Base-by-base conservation (phyloP, 1,140 invertebrate species). In the Drosophila eugracilis region DNA sequence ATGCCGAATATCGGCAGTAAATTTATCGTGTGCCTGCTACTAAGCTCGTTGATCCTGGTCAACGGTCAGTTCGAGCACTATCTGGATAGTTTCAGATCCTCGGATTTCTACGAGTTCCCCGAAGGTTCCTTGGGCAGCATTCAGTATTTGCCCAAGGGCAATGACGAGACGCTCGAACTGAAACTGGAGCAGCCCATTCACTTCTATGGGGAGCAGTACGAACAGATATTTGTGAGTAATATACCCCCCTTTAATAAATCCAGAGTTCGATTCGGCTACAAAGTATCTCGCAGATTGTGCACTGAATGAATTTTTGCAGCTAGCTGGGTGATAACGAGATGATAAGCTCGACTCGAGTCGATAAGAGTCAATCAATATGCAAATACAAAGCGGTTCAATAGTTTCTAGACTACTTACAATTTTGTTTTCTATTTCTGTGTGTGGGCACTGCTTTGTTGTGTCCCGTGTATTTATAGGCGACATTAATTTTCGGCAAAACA, bases 201-300 rank as follows among this genome's bases (percentile, higher is more conserved):
- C 5, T 96, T 96, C 91, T 97, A 94, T 91, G 94, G 95, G 75
- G 94, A 94, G 41, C 91, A 92, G 44, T 96, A 96, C 91, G 93
- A 94, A 37, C 93, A 93, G 26, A 92, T 97, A 84, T 97, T 93
- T 92, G 96, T 97, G 92, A 96, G 96, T 96, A 74, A 41, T 42
- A 34, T 9, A 5, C 4, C 24, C 12, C 24, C 24, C 22, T 45
- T 22, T 3, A 28, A 26, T 12, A 32, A 26, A 32, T 53, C 15
- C 34, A 30, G 32, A 28, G 60, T 52, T 42, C 6, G 19, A 3
- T 7, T n/a, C 19, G n/a, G 44, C 32, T 55, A 52, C 55, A 70
- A 58, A 50, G 36, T 66, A 57, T 50, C 52, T 37, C n/a, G 14
- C 5, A 39, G 48, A 44, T 73, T 60, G 69, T 60, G 53, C 63